These are phyloP conservation scores for Otolemur crassicaudatus DNA, from an alignment of 2,797 vertebrate species.

Conservation along the genomic window DNA sequence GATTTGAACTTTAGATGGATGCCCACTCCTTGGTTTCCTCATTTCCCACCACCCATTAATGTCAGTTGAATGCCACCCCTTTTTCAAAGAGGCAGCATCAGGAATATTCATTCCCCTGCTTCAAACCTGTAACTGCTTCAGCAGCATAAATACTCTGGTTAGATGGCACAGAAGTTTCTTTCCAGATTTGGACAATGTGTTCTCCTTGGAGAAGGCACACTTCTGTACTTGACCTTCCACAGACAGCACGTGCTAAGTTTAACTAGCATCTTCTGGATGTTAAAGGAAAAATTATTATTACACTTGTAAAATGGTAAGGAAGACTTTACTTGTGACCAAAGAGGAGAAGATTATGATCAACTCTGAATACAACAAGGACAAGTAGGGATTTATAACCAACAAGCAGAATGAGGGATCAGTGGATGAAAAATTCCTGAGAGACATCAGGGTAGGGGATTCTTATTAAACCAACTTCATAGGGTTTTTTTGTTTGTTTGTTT, in stretches of 20 bases:
- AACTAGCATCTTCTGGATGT: not conserved
- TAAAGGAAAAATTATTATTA: conserved; percentile 47
- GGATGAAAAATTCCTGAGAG: not conserved
- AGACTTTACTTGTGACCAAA: not conserved
- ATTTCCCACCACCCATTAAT: not conserved
- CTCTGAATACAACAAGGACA: not conserved
- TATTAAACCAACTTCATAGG: not conserved
- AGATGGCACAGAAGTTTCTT: not conserved
- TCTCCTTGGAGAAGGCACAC: not conserved
- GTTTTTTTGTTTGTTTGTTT: not conserved
- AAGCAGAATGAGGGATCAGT: not conserved
- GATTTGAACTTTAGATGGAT: conserved; percentile 18
- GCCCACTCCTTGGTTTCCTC: not conserved
- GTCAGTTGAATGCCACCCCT: not conserved
- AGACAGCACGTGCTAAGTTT: not conserved
- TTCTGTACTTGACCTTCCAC: not conserved
- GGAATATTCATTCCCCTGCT: not conserved
- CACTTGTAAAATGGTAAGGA: not conserved
- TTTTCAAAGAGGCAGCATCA: not conserved
- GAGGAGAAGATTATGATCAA: not conserved
- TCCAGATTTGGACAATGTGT: not conserved
- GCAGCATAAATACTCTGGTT: not conserved
- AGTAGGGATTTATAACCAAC: not conserved
- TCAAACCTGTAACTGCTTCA: not conserved
- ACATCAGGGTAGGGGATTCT: not conserved